phyloP scores from a whole-genome alignment of 2,113 vertebrate genomes.

The Leptodactylus fuscus region DNA sequence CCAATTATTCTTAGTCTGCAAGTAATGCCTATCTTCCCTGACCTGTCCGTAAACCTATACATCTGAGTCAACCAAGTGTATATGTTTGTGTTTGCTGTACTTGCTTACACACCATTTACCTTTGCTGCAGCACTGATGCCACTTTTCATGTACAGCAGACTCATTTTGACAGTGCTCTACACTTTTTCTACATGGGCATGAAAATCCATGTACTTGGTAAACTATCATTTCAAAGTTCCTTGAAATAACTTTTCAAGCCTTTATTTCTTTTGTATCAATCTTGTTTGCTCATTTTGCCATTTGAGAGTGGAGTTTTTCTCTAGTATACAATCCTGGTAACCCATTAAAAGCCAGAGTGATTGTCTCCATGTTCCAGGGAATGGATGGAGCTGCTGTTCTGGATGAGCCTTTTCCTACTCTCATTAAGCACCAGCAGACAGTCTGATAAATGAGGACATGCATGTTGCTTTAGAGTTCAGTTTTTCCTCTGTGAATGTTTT shows the following conservation, averaged over 20 bases:
- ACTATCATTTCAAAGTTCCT: neutral
- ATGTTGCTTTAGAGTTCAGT: constrained; percentile 35
- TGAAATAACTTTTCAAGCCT: neutral
- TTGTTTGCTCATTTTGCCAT: too few relatives aligned
- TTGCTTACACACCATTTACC: too few relatives aligned
- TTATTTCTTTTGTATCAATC: too few relatives aligned
- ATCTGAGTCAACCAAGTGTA: neutral
- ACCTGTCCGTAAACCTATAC: too few relatives aligned
- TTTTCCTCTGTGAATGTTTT: constrained; percentile 34
- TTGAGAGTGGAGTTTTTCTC: neutral
- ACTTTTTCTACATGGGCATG: too few relatives aligned
- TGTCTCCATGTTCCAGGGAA: neutral
- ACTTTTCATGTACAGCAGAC: too few relatives aligned
- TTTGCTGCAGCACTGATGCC: too few relatives aligned
- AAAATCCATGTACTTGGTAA: neutral
- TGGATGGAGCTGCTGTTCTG: neutral
- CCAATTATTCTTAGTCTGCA: too few relatives aligned
- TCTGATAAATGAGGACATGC: constrained; percentile 38
- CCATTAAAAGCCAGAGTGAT: neutral
- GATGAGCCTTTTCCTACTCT: constrained; percentile 20
- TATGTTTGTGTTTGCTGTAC: too few relatives aligned
- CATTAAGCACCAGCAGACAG: constrained; percentile 43
- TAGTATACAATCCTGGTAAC: neutral
- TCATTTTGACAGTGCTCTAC: too few relatives aligned
- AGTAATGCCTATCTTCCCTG: too few relatives aligned